Conservation (phyloP, 2,113 vertebrate species). For the Nyctibius bracteatus region DNA sequence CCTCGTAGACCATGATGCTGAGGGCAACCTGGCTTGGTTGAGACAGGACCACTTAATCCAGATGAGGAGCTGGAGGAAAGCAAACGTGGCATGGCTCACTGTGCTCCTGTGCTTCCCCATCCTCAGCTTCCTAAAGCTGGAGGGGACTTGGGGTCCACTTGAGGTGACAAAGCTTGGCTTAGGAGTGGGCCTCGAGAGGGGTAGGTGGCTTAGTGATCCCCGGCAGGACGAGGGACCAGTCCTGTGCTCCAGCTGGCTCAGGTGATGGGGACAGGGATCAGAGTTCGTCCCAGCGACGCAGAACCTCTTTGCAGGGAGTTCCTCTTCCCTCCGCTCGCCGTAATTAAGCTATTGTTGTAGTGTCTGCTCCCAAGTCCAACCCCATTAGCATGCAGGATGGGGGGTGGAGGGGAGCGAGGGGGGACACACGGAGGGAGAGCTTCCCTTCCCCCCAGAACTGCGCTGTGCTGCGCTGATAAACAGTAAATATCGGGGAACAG, state of each 20-base stretch:
- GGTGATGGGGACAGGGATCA: background rate
- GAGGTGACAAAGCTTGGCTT: background rate
- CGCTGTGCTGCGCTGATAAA: constrained; percentile 77
- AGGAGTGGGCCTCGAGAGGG: background rate
- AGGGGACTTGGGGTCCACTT: background rate
- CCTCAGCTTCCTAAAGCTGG: background rate
- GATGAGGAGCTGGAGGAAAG: background rate
- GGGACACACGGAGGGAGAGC: constrained; percentile 67
- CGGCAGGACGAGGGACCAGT: background rate
- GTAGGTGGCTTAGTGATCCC: background rate
- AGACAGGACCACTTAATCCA: background rate
- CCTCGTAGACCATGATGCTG: accelerated
- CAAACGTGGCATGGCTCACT: accelerated
- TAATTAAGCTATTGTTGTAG: background rate
- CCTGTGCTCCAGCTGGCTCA: background rate
- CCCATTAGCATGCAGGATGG: background rate
- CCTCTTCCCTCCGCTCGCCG: background rate
- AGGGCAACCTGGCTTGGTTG: background rate
- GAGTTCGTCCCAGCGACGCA: accelerated
- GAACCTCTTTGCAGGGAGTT: background rate
- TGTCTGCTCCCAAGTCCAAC: background rate
- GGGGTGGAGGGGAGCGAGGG: background rate
- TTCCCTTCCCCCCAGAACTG: constrained; percentile 65
- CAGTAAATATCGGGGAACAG: constrained; percentile 81
- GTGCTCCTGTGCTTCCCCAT: accelerated